Base-by-base conservation (phyloP, 2,888 invertebrate genomes). In the Alcis repandata region DNA sequence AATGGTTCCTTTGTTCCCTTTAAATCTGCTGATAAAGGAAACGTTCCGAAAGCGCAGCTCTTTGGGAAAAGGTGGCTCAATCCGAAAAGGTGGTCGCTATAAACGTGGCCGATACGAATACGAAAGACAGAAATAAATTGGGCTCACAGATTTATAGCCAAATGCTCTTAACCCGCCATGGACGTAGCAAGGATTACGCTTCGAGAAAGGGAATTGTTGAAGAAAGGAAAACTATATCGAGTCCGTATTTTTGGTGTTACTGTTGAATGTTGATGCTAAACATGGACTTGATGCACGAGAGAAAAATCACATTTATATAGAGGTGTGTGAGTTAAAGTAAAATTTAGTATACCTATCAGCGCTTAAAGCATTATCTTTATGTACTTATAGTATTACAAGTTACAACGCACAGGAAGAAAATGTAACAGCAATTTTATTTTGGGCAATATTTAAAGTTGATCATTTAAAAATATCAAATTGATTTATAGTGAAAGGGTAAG, bases 121-220 rank as follows among this genome's bases (percentile, higher is more conserved):
- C 84, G 84, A 80, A 86, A 84, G 88, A 87, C 87, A 87, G 84
- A 84, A 87, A 89, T 90, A 90, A 90, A 91, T 91, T 89, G 89
- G 86, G 79, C 83, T 80, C 78, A 78, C 83, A 79, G 90, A 92
- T 92, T 92, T 92, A 92, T 92, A 84, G 83, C 88, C 88, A 80
- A 92, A 91, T 88, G 91, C 92, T 92, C 86, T 92, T 90, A 91
- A 88, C 89, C 85, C 87, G 80, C 78, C 77, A 33, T 48, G 64
- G 63, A 38, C 54, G 64, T 53, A 63, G 48, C 49, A n/a, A 59
- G 45, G 59, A 59, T 54, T 40, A 17, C 36, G 15, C 40, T 40
- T 43, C 15, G 13, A 32, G 43, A 20, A 4, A 54, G 45, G 15
- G 22, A 38, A 36, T 13, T 20, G 22, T 22, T 40, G 22, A 13